phyloP scores from a whole-genome alignment of 2,113 vertebrate species.

The Clarias magur region DNA sequence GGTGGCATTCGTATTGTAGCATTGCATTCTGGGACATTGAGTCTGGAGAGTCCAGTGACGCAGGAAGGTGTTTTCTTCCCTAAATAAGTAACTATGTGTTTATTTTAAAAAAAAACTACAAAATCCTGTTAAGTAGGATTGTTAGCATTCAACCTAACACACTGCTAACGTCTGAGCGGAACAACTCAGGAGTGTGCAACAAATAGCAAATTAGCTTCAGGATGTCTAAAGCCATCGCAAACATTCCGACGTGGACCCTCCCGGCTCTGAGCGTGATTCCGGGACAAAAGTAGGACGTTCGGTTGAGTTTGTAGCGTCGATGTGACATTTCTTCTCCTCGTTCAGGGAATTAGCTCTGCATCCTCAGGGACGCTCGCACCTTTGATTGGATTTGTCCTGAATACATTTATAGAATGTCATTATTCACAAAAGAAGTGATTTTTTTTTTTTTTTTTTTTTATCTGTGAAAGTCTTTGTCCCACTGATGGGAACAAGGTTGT shows the following conservation, averaged over 20 bases:
- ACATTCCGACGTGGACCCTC: not conserved
- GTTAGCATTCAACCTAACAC: not conserved
- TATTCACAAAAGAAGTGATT: not conserved
- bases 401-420: constrained; percentile 32
- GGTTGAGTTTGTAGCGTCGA: not conserved
- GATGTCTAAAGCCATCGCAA: not conserved
- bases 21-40: not conserved
- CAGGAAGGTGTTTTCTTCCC: not conserved
- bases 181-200: not conserved
- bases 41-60: not conserved
- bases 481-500: not conserved
- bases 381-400: constrained; percentile 26
- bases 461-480: not conserved
- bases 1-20: not conserved
- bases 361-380: not conserved
- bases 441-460: not conserved
- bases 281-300: not conserved
- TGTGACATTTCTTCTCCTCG: not conserved
- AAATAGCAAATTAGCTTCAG: not conserved
- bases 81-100: not conserved
- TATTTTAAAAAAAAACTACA: not conserved
- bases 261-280: not conserved
- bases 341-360: constrained; percentile 6
- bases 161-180: not conserved
- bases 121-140: no score